Conservation (phyloP, 2,797 vertebrate genomes). For the Helarctos malayanus region DNA sequence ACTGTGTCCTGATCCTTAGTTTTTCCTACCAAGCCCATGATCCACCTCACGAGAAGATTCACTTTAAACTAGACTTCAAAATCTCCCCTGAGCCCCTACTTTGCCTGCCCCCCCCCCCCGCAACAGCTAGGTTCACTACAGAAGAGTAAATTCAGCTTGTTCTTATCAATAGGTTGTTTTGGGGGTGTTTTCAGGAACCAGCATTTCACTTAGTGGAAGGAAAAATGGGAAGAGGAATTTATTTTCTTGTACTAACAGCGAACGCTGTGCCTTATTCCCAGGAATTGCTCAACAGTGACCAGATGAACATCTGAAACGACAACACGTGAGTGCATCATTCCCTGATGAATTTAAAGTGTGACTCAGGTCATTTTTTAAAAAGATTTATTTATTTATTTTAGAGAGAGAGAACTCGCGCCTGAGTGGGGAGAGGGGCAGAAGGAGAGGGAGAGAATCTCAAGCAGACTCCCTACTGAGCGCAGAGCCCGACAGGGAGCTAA, state of each 20-base stretch:
- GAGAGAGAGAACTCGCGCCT: neutral
- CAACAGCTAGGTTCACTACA: neutral
- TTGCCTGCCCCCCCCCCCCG: neutral
- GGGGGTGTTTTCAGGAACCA: neutral
- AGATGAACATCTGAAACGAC: neutral
- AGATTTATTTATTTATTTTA: neutral
- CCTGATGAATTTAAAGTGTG: neutral
- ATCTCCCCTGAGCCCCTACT: neutral
- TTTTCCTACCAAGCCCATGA: neutral
- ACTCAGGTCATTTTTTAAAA: neutral
- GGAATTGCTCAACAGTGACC: neutral
- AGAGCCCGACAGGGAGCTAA: fast-evolving
- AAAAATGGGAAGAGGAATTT: neutral
- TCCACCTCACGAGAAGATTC: neutral
- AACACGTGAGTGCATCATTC: neutral
- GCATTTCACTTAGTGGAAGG: neutral
- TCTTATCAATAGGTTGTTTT: neutral
- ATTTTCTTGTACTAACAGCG: neutral
- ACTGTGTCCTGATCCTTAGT: neutral
- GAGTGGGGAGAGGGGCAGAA: neutral
- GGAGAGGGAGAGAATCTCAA: neutral
- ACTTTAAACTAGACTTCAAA: neutral
- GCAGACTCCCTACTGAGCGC: neutral
- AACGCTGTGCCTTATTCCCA: neutral
- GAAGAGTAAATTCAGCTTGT: neutral